A percentile compares a stretch with the other conserved stretches of the same genome.
phyloP scores from a whole-genome alignment of 1,140 invertebrate genomes.

The Varroa destructor region DNA sequence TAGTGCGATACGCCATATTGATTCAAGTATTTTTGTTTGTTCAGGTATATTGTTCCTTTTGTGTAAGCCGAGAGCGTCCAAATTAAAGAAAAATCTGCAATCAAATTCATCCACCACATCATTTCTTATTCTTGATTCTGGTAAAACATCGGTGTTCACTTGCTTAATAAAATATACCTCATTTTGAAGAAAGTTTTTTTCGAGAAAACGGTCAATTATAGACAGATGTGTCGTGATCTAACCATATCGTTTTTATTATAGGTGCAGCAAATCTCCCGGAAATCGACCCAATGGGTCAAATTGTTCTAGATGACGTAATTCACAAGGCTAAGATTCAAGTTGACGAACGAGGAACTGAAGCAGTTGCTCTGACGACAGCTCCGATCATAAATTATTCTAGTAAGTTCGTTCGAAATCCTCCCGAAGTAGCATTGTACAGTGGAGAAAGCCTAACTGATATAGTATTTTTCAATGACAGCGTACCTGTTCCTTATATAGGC shows the following conservation, averaged over 20 bases:
- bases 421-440: too few relatives aligned
- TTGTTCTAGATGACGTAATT: constrained; percentile 17
- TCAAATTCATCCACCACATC: too few relatives aligned
- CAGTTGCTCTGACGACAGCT: constrained; percentile 2
- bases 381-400: constrained; percentile 12
- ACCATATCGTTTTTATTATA: background rate
- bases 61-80: background rate
- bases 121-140: too few relatives aligned
- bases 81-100: too few relatives aligned
- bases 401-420: background rate
- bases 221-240: background rate
- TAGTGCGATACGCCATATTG: too few relatives aligned
- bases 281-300: background rate
- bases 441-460: too few relatives aligned
- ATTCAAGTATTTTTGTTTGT: background rate
- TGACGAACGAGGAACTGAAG: constrained; percentile 19
- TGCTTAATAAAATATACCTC: too few relatives aligned
- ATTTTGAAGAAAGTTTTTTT: too few relatives aligned
- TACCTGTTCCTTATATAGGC: too few relatives aligned
- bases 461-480: too few relatives aligned
- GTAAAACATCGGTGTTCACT: too few relatives aligned
- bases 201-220: too few relatives aligned
- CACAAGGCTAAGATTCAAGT: constrained; percentile 22
- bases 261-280: constrained; percentile 11
- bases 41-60: background rate